Conservation (phyloP, 2,113 vertebrate species). For the Indicator maculatus region DNA sequence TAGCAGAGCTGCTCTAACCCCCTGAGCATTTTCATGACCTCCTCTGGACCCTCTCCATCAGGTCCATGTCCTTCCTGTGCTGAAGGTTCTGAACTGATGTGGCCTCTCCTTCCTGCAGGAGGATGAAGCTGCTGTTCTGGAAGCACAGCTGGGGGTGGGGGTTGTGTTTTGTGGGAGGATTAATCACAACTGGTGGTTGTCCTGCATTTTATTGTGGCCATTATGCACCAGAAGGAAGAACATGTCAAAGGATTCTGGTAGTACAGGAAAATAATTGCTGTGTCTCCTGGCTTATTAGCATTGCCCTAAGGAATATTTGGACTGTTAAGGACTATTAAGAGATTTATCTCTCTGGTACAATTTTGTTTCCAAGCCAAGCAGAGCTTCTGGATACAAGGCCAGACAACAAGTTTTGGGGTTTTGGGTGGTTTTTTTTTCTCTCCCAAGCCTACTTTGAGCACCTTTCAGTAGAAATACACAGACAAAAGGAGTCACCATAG, state of each 20-base stretch:
- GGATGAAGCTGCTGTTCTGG: neutral
- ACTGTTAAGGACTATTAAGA: constrained; percentile 28
- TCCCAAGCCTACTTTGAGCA: neutral
- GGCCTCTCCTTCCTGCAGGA: neutral
- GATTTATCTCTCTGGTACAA: constrained; percentile 29
- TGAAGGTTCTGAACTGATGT: neutral
- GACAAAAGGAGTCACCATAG: neutral
- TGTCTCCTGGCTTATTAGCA: constrained; percentile 48
- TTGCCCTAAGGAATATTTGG: constrained; percentile 1
- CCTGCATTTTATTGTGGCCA: constrained; percentile 25
- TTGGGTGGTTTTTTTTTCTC: neutral
- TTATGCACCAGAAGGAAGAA: constrained; percentile 43
- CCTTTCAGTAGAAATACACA: neutral
- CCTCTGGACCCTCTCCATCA: too few relatives aligned
- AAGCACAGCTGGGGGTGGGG: accelerated
- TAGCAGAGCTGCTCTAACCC: too few relatives aligned
- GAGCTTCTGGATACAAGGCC: neutral
- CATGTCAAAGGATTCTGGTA: constrained; percentile 51
- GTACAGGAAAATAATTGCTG: constrained; percentile 63
- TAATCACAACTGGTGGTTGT: constrained; percentile 35
- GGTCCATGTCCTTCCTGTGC: too few relatives aligned
- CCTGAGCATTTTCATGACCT: too few relatives aligned
- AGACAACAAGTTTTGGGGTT: neutral
- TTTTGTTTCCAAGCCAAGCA: neutral
- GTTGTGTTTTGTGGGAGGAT: neutral